These are phyloP conservation scores for Acanthopleura granulata DNA, from an alignment of 2,888 invertebrate species.

Conservation along the genomic window DNA sequence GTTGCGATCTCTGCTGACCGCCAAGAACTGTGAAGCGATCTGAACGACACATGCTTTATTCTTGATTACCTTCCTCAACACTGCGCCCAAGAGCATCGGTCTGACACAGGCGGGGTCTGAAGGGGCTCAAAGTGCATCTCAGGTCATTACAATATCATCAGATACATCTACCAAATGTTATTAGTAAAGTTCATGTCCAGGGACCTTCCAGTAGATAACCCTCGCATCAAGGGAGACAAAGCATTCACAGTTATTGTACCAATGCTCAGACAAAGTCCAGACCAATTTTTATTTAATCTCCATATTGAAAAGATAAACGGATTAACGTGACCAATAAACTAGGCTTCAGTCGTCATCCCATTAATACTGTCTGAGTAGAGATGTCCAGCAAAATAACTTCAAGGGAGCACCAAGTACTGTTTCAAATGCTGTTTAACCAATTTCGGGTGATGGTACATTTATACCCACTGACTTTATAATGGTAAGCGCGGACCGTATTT, in stretches of 20 bases:
- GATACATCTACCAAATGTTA: background rate
- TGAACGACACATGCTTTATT: slow-evolving; percentile 2
- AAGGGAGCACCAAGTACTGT: no score
- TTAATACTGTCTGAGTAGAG: no score
- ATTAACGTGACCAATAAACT: background rate
- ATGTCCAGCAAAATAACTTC: no score
- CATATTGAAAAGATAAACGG: slow-evolving; percentile 6
- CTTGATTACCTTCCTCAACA: slow-evolving; percentile 1
- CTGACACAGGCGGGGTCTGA: no score
- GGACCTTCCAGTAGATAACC: background rate
- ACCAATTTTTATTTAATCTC: background rate
- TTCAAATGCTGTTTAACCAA: no score
- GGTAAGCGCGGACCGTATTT: no score
- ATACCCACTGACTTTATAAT: no score
- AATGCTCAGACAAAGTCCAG: background rate
- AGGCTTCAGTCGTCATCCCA: no score
- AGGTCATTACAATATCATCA: background rate
- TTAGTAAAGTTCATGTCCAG: background rate
- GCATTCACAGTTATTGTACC: no score
- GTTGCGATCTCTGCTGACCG: background rate
- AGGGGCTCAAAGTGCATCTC: no score
- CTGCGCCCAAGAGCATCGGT: no score
- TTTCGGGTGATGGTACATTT: no score
- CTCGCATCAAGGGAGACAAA: background rate
- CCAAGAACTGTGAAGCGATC: background rate